Base-by-base conservation (phyloP, 2,888 invertebrate genomes). In the Drosophila anomalata region DNA sequence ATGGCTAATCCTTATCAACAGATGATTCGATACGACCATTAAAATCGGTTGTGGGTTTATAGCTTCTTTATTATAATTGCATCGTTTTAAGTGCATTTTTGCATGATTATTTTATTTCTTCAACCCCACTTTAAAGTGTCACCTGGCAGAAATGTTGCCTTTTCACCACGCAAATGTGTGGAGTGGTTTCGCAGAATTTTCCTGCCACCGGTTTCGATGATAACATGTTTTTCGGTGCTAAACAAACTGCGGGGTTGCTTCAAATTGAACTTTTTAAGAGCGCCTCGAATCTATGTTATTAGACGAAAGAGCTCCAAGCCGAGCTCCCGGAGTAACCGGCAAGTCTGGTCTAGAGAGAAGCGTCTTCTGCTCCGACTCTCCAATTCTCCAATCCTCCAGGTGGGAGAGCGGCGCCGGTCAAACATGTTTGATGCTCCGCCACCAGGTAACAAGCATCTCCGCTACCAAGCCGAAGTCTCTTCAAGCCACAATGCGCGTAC, bases 401-500 rank as follows among this genome's bases (percentile, higher is more conserved):
- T 39, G 55, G 22, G 44, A 22, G 48, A 22, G 44, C 24, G 33
- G 44, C 24, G 33, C 53, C 20, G 14, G 47, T 20, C 51, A 79
- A 82, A 82, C 79, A 82, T 74, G 79, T 85, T 78, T 76, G 44
- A 42, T 46, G 41, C 17, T 17, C 17, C 17, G 3, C 41, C 20
- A 9, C 41, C 41, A n/a, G 42, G 42, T 22, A 22, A 12, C 22
- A 44, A 22, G 44, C 50, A 29, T 12, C 31, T 57, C 60, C 56
- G 26, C 33, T 29, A 11, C 33, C 14, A 39, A 47, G 22, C 47
- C 36, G 54, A 12, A 33, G 33, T 36, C 36, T 42, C 70, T 79
- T 65, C 75, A 69, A 86, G 75, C 71, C 73, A 60, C 63, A 75
- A 75, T 80, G 78, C 75, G 75, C 89, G 90, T 89, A 78, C 89